Conservation (phyloP, 2,888 invertebrate genomes). For the Chloroclysta siterata region DNA sequence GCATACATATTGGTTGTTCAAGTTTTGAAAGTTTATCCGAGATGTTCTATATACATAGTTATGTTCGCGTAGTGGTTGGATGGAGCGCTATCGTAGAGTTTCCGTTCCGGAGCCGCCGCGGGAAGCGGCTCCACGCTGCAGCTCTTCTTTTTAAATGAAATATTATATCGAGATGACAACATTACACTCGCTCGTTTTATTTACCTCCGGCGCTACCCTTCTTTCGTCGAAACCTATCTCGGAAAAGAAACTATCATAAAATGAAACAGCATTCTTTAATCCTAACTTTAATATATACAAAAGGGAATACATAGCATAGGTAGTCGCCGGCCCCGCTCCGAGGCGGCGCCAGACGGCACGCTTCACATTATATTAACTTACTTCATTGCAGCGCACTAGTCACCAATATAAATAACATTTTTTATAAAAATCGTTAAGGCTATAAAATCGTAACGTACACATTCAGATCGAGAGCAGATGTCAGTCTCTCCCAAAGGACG, state of each 20-base stretch:
- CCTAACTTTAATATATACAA: slow-evolving; percentile 79
- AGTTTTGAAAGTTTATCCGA: slow-evolving; percentile 71
- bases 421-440: slow-evolving; percentile 28
- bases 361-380: no score
- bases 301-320: slow-evolving; percentile 63
- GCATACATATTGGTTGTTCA: slow-evolving; percentile 61
- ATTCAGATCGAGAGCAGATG: no score
- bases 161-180: slow-evolving; percentile 59
- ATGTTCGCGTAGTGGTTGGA: slow-evolving; percentile 38
- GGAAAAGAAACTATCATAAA: slow-evolving; percentile 26
- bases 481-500: no score
- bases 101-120: slow-evolving; percentile 26
- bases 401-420: slow-evolving; percentile 19
- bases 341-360: neutral
- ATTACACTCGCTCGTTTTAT: slow-evolving; percentile 26
- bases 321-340: neutral
- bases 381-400: no score
- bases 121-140: slow-evolving; percentile 40
- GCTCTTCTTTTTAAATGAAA: slow-evolving; percentile 58
- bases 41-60: slow-evolving; percentile 39
- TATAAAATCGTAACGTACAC: slow-evolving; percentile 29
- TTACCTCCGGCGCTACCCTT: neutral
- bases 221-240: neutral
- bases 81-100: slow-evolving; percentile 37
- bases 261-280: slow-evolving; percentile 59